These are phyloP conservation scores for Blera fallax DNA, from an alignment of 2,888 invertebrate species.

Conservation along the genomic window DNA sequence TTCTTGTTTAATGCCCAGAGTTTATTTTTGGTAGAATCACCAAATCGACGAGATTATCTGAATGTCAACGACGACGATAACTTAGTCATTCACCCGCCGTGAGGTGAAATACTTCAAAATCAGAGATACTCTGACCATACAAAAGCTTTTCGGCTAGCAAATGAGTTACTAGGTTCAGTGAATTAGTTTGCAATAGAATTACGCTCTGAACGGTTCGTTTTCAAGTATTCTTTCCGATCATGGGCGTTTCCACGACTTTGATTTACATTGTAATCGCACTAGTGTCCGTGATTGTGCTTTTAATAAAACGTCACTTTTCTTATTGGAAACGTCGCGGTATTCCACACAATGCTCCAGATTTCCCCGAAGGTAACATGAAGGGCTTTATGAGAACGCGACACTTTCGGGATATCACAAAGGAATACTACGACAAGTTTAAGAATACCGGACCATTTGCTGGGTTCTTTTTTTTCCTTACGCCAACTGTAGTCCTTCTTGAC, in stretches of 20 bases:
- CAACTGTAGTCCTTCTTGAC: slow-evolving; percentile 77
- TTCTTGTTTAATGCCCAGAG: neutral
- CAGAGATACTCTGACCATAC: neutral
- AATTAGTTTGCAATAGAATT: neutral
- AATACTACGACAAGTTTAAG: slow-evolving; percentile 76
- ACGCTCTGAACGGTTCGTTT: neutral
- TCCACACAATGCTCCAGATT: slow-evolving; percentile 77
- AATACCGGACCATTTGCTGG: slow-evolving; percentile 77
- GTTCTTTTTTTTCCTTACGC: slow-evolving; percentile 77
- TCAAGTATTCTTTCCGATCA: neutral
- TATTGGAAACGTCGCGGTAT: slow-evolving; percentile 76
- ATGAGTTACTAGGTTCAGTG: neutral
- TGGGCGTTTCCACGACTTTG: neutral
- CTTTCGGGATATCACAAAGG: slow-evolving; percentile 75
- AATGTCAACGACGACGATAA: too few relatives aligned
- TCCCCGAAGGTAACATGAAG: slow-evolving; percentile 75
- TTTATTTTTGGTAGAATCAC: too few relatives aligned
- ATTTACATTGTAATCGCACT: neutral
- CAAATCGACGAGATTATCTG: too few relatives aligned
- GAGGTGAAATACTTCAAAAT: neutral
- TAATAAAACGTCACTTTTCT: slow-evolving; percentile 1
- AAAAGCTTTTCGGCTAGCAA: neutral
- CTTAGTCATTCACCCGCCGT: neutral
- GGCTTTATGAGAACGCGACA: slow-evolving; percentile 73
- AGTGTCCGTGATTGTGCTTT: neutral